Evolutionary conservation across 2,888 invertebrate genomes (phyloP), one percentile per base, ranked within the genome.

Genomic region (Ernsta delagoae): DNA sequence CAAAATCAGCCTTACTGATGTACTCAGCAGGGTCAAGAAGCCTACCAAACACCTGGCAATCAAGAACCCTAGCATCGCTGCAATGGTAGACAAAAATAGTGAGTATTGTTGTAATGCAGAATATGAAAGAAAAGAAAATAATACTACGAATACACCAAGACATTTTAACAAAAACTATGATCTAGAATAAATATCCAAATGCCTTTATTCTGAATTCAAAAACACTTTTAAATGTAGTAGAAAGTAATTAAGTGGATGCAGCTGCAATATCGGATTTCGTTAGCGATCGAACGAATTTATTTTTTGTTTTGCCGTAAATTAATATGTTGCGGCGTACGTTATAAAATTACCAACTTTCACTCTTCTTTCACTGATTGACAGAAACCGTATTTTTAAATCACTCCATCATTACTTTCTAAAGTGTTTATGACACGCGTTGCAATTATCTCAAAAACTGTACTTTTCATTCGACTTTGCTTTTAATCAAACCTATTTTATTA

Each of bases 1-100:
- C 75, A 96, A 97, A 89, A 96, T 97, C 80, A 94, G 96, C n/a
- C 95, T 96, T 0, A 93, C 95, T 1, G 97, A 97, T 73, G 92
- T 97, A 0, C 85, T 97, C 9, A 41, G 8, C 8, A 41, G 95
- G 70, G 92, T 95, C n/a, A 94, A 96, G 81, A 97, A 97, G 78
- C 95, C 96, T 0, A 81, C 87, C 6, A 95, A 96, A 79, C 94
- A 94, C 31, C 80, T 92, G 34, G 86, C 94, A 63, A 94, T 95
- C 78, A 93, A 94, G 75, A 95, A 94, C 76, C 85, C 92, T 4
- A 94, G 90, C 73, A 83, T 84, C 12, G 87, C 88, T 48, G 68
- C 68, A 31, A 57, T 87, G 65, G 79, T 83, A 9, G 95, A 95
- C 72, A 95, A 95, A 75, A 95, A 96, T 78, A 94, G 96, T 96